Evolutionary conservation across 2,797 vertebrate genomes (phyloP), one percentile per base, ranked within the genome.

Genomic region (Gymnopithys bicolor): DNA sequence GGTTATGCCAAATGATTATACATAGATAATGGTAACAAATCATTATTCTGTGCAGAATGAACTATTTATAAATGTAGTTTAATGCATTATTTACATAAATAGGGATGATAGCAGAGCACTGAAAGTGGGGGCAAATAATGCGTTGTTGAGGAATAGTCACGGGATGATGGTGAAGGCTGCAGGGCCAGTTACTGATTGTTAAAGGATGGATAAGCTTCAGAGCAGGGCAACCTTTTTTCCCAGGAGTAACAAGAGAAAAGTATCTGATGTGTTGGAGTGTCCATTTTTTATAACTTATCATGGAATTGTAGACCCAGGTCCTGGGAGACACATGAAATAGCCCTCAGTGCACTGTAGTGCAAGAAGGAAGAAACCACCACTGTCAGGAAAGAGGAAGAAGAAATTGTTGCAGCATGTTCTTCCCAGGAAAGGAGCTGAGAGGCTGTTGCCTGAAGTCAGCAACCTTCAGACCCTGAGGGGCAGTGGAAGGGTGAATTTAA

Each of bases 41-140:
- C 68, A 33, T 78, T 35, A 69, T 30, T 68, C 46, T 81, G 8
- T 74, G 78, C 56, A 87, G 70, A 76, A 82, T 10, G 10, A 79
- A 24, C 69, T 92, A 86, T 95, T 91, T 74, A 71, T 88, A 94
- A 88, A 74, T 35, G 55, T 48, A 46, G 74, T 52, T 74, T 84
- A 68, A 77, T 66, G 77, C 35, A 84, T 10, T 64, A 56, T 69
- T 71, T 59, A 84, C 55, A 60, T 60, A 84, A 82, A 37, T 10
- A 51, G 39, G 70, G 69, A 49, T 84, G 62, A 78, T 1, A 80
- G 55, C 39, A 87, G 52, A 64, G 73, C 75, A 56, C 1, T 90
- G 83, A 10, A 80, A 49, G 41, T 15, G 41, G 32, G n/a, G 41
- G 69, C 49, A 85, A 63, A 56, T n/a, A 84, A 67, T 6, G 19